Percentiles rank a stretch among this genome's conserved stretches.
phyloP scores from a whole-genome alignment of 2,888 invertebrate species.

The Apamea sordens region DNA sequence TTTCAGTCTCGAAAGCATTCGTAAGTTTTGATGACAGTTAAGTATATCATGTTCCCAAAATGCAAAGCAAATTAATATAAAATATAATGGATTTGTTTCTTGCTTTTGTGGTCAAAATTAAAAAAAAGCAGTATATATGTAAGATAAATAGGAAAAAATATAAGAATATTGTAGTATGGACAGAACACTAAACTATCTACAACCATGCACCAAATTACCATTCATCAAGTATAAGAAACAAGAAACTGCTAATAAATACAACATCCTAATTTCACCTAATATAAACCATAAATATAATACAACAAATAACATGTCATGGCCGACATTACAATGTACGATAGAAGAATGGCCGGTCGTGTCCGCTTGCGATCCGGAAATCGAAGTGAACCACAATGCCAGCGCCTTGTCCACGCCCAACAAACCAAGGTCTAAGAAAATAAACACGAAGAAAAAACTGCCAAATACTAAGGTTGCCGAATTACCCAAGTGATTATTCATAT shows the following conservation, averaged over 20 bases:
- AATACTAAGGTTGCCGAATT: slow-evolving; percentile 70
- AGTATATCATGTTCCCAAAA: not conserved
- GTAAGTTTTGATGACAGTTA: too few relatives aligned
- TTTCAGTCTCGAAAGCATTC: not conserved
- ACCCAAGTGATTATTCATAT: slow-evolving; percentile 63
- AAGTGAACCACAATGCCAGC: slow-evolving; percentile 73
- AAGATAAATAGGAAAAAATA: not conserved
- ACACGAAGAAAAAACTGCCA: slow-evolving; percentile 71
- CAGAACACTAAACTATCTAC: not conserved
- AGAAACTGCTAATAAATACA: not conserved
- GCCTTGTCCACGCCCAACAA: slow-evolving; percentile 75
- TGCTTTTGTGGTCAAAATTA: too few relatives aligned
- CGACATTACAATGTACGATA: slow-evolving; percentile 49
- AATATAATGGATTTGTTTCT: not conserved
- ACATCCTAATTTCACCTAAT: slow-evolving; percentile 6
- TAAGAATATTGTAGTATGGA: not conserved
- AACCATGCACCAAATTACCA: not conserved
- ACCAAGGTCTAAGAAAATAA: slow-evolving; percentile 88
- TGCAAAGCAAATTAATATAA: not conserved
- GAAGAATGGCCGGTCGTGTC: slow-evolving; percentile 61
- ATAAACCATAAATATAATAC: not conserved
- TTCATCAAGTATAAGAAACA: not conserved
- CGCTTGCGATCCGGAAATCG: slow-evolving; percentile 78
- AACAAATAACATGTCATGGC: slow-evolving; percentile 55
- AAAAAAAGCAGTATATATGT: too few relatives aligned